A percentile compares a stretch with the other conserved stretches of the same genome.
Evolutionary conservation across 2,797 vertebrate genomes (phyloP).

Genomic region (Bufotes viridis): DNA sequence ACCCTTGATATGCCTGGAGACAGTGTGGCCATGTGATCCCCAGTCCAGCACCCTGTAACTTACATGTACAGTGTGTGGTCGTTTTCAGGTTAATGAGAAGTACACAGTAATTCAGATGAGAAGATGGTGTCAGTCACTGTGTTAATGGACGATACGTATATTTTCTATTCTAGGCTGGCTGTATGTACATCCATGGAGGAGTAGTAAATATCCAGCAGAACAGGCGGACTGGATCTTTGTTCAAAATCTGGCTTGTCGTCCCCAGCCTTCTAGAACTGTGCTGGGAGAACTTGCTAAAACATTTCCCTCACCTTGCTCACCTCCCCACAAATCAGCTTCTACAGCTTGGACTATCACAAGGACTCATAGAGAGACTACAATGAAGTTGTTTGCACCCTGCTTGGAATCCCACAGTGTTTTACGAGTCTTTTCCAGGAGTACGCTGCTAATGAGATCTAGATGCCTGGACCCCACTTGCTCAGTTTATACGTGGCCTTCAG

Average conservation of each 20-base stretch:
- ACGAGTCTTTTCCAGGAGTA: conserved; percentile 24
- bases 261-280: conserved; percentile 96
- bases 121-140: not conserved
- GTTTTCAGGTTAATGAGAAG: too few species aligned
- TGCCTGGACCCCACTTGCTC: conserved; percentile 45
- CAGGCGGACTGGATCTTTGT: conserved; percentile 95
- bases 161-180: conserved; percentile 83
- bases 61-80: not conserved
- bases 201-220: conserved; percentile 98
- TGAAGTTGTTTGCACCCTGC: conserved; percentile 68
- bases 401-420: conserved; percentile 5
- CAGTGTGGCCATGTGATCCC: too few species aligned
- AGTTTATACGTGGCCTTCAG: conserved; percentile 57
- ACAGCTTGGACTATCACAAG: conserved; percentile 95
- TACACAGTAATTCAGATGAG: too few species aligned
- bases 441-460: conserved; percentile 55
- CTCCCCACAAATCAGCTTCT: conserved; percentile 88
- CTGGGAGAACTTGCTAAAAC: conserved; percentile 91
- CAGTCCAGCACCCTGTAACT: not conserved
- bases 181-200: conserved; percentile 98
- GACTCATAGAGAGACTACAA: conserved; percentile 95
- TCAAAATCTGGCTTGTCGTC: conserved; percentile 97
- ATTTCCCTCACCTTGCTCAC: conserved; percentile 86
- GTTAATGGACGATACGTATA: too few species aligned
- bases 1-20: too few species aligned